Evolutionary conservation across 2,888 invertebrate genomes (phyloP).

Genomic region (Agriopis marginaria): DNA sequence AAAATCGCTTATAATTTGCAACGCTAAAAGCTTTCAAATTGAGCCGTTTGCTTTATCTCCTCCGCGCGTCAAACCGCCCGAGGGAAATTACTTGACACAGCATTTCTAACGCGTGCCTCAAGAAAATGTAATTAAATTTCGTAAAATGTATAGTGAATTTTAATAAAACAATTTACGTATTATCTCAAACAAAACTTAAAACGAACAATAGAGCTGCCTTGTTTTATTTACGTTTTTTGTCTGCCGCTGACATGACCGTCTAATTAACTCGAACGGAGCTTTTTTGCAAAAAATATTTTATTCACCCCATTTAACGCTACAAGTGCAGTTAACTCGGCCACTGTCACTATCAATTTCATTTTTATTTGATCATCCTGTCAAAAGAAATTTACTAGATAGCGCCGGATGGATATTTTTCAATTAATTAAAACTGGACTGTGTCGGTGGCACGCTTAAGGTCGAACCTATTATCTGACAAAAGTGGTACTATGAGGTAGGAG

Average conservation of each 20-base stretch:
- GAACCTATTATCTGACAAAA: conserved; percentile 57
- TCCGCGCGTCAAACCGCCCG: conserved; percentile 61
- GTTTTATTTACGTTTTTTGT: conserved; percentile 36
- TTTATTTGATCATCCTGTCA: conserved; percentile 12
- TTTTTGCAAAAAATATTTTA: conserved; percentile 5
- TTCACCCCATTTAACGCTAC: conserved; percentile 1
- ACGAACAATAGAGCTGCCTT: conserved; percentile 41
- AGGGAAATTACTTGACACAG: conserved; percentile 74
- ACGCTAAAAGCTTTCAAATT: conserved; percentile 19
- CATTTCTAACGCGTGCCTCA: conserved; percentile 57
- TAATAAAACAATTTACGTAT: conserved; percentile 58
- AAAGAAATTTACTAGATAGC: conserved; percentile 12
- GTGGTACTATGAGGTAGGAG: conserved; percentile 48
- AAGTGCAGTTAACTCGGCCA: conserved; percentile 13
- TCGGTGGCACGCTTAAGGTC: conserved; percentile 58
- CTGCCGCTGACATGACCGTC: conserved; percentile 11
- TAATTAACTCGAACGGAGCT: conserved; percentile 17
- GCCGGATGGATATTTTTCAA: conserved; percentile 12
- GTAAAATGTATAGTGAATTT: conserved; percentile 48
- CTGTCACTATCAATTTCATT: conserved; percentile 18
- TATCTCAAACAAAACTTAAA: conserved; percentile 39
- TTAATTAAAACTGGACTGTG: conserved; percentile 27
- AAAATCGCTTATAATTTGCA: neutral
- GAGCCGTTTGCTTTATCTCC: conserved; percentile 19
- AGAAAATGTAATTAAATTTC: conserved; percentile 73